Evolutionary conservation across 2,113 vertebrate genomes (phyloP), one percentile per base, ranked within the genome.

Genomic region (Macroglossus sobrinus): DNA sequence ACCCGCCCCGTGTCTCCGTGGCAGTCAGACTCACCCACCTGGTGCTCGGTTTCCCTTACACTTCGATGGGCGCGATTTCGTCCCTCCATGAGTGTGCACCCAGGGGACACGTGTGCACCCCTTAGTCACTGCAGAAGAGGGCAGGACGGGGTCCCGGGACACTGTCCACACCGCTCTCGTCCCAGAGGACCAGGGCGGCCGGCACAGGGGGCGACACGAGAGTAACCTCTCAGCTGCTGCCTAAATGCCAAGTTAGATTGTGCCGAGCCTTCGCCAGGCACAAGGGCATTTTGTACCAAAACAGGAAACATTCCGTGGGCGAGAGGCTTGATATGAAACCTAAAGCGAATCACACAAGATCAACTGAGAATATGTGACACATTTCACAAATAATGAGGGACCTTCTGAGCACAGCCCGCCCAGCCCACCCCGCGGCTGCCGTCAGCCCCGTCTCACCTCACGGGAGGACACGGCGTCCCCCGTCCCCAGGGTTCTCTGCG

Each of bases 371-470:
- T 57, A 47, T n/a, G 1, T 13, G 72, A 63, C 35, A 16, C 7
- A 16, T 64, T 24, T 63, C 12, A 10, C 6, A 40, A 64, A 47
- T 2, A 12, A 10, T 5, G 0, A 55, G 74, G 45, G 50, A 57
- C n/a, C 43, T 84, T 33, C 30, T 4, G 19, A 40, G 69, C 43
- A 38, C 4, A 18, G 4, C 9, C 12, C 26, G 1, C 50, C 59
- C 4, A 2, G 16, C 30, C 28, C 4, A 12, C 2, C 55, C 55
- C 6, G 45, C 45, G 2, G 45, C 45, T 10, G 9, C 11, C 0
- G 5, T 33, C 4, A 40, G 55, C 33, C 82, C 40, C 3, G 6
- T 3, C 35, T 3, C 59, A 24, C 45, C 45, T 45, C 45, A 45
- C 45, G 11, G 45, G 45, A 10, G 1, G 45, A 45, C 45, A 45